Conservation (phyloP, 2,888 invertebrate species). For the Drosophila atripex region DNA sequence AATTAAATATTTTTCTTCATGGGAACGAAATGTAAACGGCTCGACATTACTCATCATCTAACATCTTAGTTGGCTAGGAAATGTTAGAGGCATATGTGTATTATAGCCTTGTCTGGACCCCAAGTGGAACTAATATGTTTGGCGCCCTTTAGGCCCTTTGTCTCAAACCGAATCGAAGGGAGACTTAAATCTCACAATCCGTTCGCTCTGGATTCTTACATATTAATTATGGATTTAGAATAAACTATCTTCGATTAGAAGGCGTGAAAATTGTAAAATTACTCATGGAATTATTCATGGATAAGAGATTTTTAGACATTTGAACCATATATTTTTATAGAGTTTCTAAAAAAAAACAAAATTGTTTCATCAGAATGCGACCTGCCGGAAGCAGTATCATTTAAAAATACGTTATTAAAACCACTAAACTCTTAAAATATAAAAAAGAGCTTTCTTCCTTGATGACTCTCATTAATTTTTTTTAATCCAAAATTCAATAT, state of each 20-base stretch:
- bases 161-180: conserved; percentile 19
- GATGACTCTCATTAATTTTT: conserved; percentile 8
- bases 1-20: conserved; percentile 74
- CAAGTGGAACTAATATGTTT: conserved; percentile 68
- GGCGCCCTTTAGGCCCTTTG: conserved; percentile 58
- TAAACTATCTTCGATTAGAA: conserved; percentile 4
- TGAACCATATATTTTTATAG: not conserved
- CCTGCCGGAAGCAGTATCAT: not conserved
- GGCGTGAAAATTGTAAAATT: conserved; percentile 25
- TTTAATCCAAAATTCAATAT: conserved; percentile 25
- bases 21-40: conserved; percentile 70
- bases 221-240: conserved; percentile 25
- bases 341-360: no score
- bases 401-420: not conserved
- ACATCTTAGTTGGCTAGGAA: conserved; percentile 15
- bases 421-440: not conserved
- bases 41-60: conserved; percentile 69
- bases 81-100: conserved; percentile 11
- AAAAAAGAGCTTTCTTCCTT: conserved; percentile 3
- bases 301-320: not conserved
- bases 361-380: not conserved
- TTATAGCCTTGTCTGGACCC: conserved; percentile 53
- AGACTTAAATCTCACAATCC: not conserved
- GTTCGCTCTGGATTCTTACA: not conserved
- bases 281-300: not conserved